These are phyloP conservation scores for Rhea pennata DNA, from an alignment of 2,113 vertebrate species.

Conservation along the genomic window DNA sequence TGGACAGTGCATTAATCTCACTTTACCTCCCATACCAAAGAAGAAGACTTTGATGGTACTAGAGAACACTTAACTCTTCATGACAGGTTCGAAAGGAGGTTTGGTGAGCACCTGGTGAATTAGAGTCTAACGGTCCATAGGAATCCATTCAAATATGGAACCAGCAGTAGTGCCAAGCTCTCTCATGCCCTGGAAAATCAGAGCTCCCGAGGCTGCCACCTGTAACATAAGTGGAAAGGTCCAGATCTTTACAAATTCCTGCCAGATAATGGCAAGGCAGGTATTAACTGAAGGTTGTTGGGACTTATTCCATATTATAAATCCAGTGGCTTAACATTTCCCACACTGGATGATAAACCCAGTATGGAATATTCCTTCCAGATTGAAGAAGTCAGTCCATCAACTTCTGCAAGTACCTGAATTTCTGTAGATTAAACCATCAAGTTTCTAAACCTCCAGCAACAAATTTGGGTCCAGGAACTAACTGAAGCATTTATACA, in stretches of 20 bases:
- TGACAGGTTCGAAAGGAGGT: constrained; percentile 70
- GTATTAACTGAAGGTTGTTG: constrained; percentile 42
- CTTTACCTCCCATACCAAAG: constrained; percentile 69
- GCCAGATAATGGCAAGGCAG: constrained; percentile 63
- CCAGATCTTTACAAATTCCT: constrained; percentile 72
- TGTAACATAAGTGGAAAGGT: constrained; percentile 74
- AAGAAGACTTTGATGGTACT: constrained; percentile 68
- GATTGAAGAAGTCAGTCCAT: constrained; percentile 66
- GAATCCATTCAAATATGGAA: constrained; percentile 73
- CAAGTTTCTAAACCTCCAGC: constrained; percentile 72
- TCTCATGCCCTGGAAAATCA: constrained; percentile 73
- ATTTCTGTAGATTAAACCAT: constrained; percentile 75
- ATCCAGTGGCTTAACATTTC: constrained; percentile 48
- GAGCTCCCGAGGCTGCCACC: constrained; percentile 72
- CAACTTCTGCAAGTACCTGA: constrained; percentile 69
- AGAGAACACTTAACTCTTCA: constrained; percentile 72
- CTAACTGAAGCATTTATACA: constrained; percentile 34
- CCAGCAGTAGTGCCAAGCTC: constrained; percentile 71
- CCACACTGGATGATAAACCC: constrained; percentile 51
- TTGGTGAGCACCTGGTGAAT: constrained; percentile 70
- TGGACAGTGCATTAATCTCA: constrained; percentile 67
- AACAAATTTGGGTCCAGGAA: constrained; percentile 53
- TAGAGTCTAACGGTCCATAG: constrained; percentile 72
- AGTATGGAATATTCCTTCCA: constrained; percentile 54
- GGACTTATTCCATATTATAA: constrained; percentile 48